Evolutionary conservation across 2,888 invertebrate genomes (phyloP).

Genomic region (Ormyrus labotus): DNA sequence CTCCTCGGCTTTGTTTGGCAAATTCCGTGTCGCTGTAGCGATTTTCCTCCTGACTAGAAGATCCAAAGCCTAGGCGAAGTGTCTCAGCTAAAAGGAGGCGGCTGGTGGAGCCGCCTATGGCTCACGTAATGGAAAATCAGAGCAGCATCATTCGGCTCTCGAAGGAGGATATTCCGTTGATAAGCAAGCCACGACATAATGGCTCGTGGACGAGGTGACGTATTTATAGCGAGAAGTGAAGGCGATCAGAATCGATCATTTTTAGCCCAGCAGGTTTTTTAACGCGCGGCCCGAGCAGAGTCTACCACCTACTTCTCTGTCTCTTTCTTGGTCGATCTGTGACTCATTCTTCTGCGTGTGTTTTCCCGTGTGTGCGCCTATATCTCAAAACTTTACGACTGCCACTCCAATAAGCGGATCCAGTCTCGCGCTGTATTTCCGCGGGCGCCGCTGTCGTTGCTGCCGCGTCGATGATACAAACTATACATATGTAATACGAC

Average conservation of each 20-base stretch:
- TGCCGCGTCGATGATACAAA: constrained; percentile 18
- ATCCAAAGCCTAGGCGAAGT: too few species aligned
- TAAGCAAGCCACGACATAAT: constrained; percentile 80
- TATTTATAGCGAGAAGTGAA: constrained; percentile 39
- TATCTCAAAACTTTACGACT: constrained; percentile 18
- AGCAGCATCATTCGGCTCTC: constrained; percentile 76
- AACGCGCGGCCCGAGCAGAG: constrained; percentile 20
- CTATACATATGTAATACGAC: constrained; percentile 37
- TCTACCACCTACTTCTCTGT: background rate
- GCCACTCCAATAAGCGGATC: constrained; percentile 1
- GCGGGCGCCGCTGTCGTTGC: background rate
- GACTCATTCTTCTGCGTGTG: constrained; percentile 46
- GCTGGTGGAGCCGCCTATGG: constrained; percentile 29
- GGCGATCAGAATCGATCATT: constrained; percentile 41
- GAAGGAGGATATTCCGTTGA: constrained; percentile 84
- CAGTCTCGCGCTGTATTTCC: constrained; percentile 4
- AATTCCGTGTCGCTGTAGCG: too few species aligned
- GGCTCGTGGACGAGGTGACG: constrained; percentile 79
- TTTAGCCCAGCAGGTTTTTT: constrained; percentile 37
- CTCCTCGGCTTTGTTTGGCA: too few species aligned
- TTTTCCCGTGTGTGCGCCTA: constrained; percentile 3
- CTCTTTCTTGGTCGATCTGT: constrained; percentile 2
- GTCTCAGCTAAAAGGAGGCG: background rate
- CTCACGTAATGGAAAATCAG: constrained; percentile 54
- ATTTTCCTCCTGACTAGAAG: background rate